These are phyloP conservation scores for Zaprionus bogoriensis DNA, from an alignment of 2,888 invertebrate species.

Conservation along the genomic window DNA sequence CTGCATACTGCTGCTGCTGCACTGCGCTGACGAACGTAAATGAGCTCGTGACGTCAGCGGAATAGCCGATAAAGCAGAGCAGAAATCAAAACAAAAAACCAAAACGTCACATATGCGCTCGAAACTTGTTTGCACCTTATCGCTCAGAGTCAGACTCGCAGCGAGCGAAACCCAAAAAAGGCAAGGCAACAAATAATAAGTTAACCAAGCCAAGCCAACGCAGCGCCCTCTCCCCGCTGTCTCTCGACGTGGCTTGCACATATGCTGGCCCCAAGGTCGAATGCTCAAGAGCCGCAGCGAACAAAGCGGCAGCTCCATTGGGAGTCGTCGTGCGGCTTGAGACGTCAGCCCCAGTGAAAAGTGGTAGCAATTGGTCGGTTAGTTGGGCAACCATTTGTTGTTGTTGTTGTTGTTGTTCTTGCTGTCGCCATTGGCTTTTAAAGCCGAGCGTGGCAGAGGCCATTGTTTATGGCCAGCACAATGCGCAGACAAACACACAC, in stretches of 20 bases:
- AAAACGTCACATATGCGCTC: conserved; percentile 9
- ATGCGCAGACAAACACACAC: conserved; percentile 3
- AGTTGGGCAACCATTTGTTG: conserved; percentile 74
- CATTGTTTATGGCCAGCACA: conserved; percentile 43
- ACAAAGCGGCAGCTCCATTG: conserved; percentile 32
- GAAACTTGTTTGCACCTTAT: conserved; percentile 6
- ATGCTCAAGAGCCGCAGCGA: conserved; percentile 43
- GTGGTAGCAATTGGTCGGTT: conserved; percentile 52
- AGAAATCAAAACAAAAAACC: neutral
- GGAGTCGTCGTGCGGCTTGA: neutral
- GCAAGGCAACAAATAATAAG: neutral
- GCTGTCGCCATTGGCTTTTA: conserved; percentile 37
- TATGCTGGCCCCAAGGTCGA: conserved; percentile 59
- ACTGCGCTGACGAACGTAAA: neutral
- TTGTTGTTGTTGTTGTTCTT: conserved; percentile 42
- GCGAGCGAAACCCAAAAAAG: too few species aligned
- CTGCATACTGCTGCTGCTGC: too few species aligned
- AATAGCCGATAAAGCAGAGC: neutral
- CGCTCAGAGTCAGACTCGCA: neutral
- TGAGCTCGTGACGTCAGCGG: conserved; percentile 32
- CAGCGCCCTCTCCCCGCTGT: neutral
- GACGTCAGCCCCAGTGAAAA: conserved; percentile 17
- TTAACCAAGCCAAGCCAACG: neutral
- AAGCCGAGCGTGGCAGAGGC: conserved; percentile 45
- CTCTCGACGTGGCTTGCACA: conserved; percentile 67